Base-by-base conservation (phyloP, 2,888 invertebrate genomes). In the Cataglyphis albicans region DNA sequence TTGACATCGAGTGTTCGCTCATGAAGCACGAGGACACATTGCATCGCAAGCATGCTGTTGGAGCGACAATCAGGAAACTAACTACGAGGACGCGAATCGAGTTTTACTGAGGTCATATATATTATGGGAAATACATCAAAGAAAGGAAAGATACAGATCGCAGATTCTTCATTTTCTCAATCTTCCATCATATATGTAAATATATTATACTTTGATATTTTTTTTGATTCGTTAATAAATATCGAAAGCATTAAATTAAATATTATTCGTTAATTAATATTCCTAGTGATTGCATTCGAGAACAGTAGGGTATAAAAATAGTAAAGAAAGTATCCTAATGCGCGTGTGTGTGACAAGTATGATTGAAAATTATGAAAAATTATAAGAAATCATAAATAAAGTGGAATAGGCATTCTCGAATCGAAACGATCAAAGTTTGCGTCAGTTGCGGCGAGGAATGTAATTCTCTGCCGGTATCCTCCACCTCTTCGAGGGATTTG, bases 41-140 rank as follows among this genome's bases (percentile, higher is more conserved):
- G 32, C 83, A 82, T 67, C 64, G 32, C 86, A 84, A 81, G 70
- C 86, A 65, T 87, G 80, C 76, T 88, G 89, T 84, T 90, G 88
- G 84, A 91, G 91, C 92, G 92, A 88, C 92, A 92, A 93, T 89
- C 91, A 92, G 92, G 92, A 92, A 93, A 89, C 88, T 88, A 83
- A 75, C 80, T 83, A 81, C 88, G 90, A 92, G 92, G 91, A 91
- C 91, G 80, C 80, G 35, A 52, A 52, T 6, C 52, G 32, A 41
- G 82, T 87, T 90, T 89, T 89, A 88, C 72, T 81, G 38, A 68
- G 59, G 41, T 57, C 86, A 44, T n/a, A n/a, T n/a, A 7, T 6
- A n/a, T 21, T 63, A n/a, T 35, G 57, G 35, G 59, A 35, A 35
- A 55, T 59, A 10, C 35, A 76, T 38, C 35, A 15, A 52, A 57